A percentile compares a stretch with the other conserved stretches of the same genome.
Evolutionary conservation across 2,888 invertebrate species (phyloP).

Genomic region (Lepidochrysops patricia): DNA sequence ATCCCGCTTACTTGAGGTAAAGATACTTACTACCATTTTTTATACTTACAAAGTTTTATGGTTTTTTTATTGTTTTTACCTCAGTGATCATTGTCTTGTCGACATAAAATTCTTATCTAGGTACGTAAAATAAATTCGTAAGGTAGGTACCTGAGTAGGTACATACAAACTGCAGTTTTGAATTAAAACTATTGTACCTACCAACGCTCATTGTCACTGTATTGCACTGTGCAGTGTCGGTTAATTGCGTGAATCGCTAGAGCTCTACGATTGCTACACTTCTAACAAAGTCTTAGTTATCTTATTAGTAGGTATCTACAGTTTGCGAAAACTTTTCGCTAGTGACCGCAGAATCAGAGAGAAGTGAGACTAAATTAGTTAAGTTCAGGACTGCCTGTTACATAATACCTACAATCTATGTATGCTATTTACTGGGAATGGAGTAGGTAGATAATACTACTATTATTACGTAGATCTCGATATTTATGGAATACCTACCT

Average conservation of each 20-base stretch:
- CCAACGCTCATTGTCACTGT: constrained; percentile 14
- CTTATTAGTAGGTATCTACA: constrained; percentile 34
- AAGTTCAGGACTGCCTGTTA: constrained; percentile 36
- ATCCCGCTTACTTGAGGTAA: no score
- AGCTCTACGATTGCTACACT: constrained; percentile 25
- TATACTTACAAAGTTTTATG: no score
- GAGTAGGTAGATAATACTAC: neutral
- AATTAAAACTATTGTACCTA: neutral
- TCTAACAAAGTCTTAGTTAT: constrained; percentile 26
- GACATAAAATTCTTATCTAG: no score
- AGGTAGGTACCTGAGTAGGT: no score
- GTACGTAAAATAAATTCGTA: no score
- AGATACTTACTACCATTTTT: no score
- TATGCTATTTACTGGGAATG: neutral
- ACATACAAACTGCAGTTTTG: neutral
- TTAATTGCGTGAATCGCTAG: constrained; percentile 26
- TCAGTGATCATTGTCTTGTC: no score
- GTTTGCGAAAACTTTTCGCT: constrained; percentile 36
- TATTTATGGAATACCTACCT: no score
- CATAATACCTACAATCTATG: no score
- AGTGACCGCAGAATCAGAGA: constrained; percentile 32
- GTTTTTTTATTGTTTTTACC: no score
- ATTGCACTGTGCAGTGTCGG: no score
- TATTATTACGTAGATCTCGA: no score
- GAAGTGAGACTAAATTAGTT: constrained; percentile 41